Percentiles rank a stretch among this genome's conserved stretches.
Conservation (phyloP, 2,888 invertebrate species). For the Ceriagrion tenellum region DNA sequence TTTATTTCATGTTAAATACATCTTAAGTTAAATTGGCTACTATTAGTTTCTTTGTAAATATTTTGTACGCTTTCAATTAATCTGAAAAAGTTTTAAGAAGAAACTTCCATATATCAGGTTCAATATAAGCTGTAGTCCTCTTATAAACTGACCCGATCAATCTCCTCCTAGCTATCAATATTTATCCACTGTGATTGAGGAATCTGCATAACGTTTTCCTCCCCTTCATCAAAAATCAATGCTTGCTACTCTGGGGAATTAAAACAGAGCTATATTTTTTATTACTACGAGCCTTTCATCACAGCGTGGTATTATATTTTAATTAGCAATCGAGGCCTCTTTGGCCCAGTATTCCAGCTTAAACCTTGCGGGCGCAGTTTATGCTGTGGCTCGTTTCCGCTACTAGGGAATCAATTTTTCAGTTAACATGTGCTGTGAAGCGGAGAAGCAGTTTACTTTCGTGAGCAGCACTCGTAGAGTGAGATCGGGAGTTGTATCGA, state of each 20-base stretch:
- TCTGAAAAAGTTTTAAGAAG: no score
- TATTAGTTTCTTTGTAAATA: no score
- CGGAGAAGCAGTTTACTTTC: neutral
- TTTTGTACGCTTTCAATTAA: no score
- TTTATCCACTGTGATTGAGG: neutral
- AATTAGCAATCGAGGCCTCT: neutral
- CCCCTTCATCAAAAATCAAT: neutral
- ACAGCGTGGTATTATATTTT: neutral
- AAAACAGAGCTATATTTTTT: no score
- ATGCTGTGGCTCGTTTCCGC: neutral
- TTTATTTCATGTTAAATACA: no score
- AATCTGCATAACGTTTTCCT: neutral
- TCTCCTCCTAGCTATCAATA: neutral
- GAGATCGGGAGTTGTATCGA: neutral
- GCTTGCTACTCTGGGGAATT: neutral
- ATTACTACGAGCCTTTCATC: no score
- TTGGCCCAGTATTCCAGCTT: neutral
- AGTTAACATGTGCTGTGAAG: neutral
- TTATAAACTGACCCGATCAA: neutral
- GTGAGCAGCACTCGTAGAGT: neutral
- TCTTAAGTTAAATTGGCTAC: no score
- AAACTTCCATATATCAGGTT: neutral
- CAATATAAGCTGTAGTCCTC: neutral
- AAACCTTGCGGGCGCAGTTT: neutral
- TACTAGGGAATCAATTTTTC: neutral